Evolutionary conservation across 2,113 vertebrate genomes (phyloP).

Genomic region (Atherinomorus stipes): DNA sequence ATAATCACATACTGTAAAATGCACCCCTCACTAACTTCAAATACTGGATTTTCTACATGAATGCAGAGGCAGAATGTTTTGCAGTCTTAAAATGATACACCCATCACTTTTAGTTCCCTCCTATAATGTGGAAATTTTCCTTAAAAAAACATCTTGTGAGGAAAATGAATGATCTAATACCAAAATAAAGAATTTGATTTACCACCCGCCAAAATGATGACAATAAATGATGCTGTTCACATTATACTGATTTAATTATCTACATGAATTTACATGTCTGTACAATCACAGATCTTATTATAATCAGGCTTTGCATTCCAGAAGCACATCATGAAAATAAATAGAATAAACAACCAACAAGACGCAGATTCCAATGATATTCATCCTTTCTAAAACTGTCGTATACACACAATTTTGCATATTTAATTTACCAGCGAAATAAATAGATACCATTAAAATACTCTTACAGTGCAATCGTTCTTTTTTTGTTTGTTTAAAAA

Average conservation of each 20-base stretch:
- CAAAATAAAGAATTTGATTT: constrained; percentile 2
- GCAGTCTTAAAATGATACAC: background rate
- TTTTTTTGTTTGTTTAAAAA: constrained; percentile 48
- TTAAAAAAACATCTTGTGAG: background rate
- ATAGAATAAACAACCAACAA: constrained; percentile 62
- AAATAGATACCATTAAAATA: constrained; percentile 56
- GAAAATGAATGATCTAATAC: background rate
- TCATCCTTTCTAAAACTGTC: constrained; percentile 54
- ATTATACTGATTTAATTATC: constrained; percentile 80
- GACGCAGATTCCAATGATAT: constrained; percentile 52
- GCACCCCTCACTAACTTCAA: background rate
- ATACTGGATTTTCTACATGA: background rate
- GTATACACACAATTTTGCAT: constrained; percentile 82
- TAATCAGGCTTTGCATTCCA: constrained; percentile 79
- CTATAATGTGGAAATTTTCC: background rate
- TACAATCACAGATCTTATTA: constrained; percentile 77
- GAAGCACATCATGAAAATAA: constrained; percentile 68
- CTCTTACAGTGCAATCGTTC: constrained; percentile 46
- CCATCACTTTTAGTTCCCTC: background rate
- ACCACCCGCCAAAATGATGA: constrained; percentile 25
- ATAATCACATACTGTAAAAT: no score
- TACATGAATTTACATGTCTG: constrained; percentile 83
- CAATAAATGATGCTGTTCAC: constrained; percentile 36
- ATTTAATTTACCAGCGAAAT: constrained; percentile 83
- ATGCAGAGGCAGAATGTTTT: background rate